Evolutionary conservation across 1,140 invertebrate genomes (phyloP).

Genomic region (Drosophila prosaltans): DNA sequence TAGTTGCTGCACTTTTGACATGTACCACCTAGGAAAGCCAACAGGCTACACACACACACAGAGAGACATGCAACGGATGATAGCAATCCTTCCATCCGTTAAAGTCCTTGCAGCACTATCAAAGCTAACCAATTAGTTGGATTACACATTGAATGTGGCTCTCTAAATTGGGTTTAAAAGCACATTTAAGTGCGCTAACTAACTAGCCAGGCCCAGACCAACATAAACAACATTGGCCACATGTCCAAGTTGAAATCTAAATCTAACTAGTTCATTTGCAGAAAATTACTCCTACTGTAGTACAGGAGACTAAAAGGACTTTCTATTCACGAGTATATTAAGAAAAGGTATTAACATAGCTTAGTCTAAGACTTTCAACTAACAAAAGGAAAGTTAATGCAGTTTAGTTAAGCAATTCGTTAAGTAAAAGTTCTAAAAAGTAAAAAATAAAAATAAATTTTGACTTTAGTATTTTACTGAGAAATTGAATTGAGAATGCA

Average conservation of each 20-base stretch:
- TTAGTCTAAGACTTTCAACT: not conserved
- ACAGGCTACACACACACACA: slow-evolving; percentile 42
- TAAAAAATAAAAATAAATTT: too few relatives aligned
- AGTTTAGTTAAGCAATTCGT: too few relatives aligned
- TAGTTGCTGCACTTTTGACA: slow-evolving; percentile 57
- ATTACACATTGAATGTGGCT: slow-evolving; percentile 31
- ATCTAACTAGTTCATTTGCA: slow-evolving; percentile 58
- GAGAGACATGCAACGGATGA: slow-evolving; percentile 13
- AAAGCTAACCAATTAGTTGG: slow-evolving; percentile 55
- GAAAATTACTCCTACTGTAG: slow-evolving; percentile 31
- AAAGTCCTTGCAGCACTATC: slow-evolving; percentile 7
- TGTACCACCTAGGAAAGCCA: slow-evolving; percentile 37
- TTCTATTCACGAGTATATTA: too few relatives aligned
- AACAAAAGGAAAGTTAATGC: not conserved
- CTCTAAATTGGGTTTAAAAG: slow-evolving; percentile 34
- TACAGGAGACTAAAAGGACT: not conserved
- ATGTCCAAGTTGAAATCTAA: slow-evolving; percentile 38
- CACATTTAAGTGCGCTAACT: slow-evolving; percentile 31
- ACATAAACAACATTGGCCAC: not conserved
- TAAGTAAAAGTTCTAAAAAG: too few relatives aligned
- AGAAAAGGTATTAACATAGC: not conserved
- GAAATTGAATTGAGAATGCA: too few relatives aligned
- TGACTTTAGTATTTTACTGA: too few relatives aligned
- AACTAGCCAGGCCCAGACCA: slow-evolving; percentile 8
- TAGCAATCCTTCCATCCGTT: not conserved